Evolutionary conservation across 2,888 invertebrate genomes (phyloP).

Genomic region (Leucophenga montana): DNA sequence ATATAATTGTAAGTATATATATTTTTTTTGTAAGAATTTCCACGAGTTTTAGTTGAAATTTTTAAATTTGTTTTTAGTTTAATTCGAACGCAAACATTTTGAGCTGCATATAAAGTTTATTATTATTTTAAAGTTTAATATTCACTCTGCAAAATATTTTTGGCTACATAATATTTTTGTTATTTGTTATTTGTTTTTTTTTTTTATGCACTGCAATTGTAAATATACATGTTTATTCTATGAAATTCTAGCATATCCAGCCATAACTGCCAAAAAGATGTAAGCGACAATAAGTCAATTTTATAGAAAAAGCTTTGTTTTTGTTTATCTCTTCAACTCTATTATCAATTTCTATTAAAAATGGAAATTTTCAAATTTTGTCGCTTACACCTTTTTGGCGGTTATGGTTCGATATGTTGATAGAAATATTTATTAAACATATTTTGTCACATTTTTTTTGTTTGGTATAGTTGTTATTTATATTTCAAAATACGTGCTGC

Average conservation of each 20-base stretch:
- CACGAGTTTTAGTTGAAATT: conserved; percentile 30
- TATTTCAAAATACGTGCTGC: conserved; percentile 25
- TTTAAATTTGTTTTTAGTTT: conserved; percentile 47
- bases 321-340: not conserved
- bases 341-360: not conserved
- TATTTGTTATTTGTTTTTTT: conserved; percentile 17
- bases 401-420: conserved; percentile 1
- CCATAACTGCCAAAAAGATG: too few species aligned
- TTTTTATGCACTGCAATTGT: conserved; percentile 11
- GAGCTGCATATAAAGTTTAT: conserved; percentile 42
- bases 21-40: too few species aligned
- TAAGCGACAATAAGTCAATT: too few species aligned
- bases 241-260: too few species aligned
- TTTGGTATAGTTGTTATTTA: not conserved
- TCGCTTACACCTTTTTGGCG: too few species aligned
- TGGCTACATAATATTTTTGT: not conserved
- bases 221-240: not conserved
- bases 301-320: too few species aligned
- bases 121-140: conserved; percentile 30
- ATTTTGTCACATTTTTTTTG: conserved; percentile 6
- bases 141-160: conserved; percentile 26
- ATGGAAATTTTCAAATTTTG: too few species aligned
- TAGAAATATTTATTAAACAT: conserved; percentile 1
- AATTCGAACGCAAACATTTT: conserved; percentile 53
- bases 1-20: too few species aligned